Conservation (phyloP, 2,888 invertebrate species). For the Apotomis capreana region DNA sequence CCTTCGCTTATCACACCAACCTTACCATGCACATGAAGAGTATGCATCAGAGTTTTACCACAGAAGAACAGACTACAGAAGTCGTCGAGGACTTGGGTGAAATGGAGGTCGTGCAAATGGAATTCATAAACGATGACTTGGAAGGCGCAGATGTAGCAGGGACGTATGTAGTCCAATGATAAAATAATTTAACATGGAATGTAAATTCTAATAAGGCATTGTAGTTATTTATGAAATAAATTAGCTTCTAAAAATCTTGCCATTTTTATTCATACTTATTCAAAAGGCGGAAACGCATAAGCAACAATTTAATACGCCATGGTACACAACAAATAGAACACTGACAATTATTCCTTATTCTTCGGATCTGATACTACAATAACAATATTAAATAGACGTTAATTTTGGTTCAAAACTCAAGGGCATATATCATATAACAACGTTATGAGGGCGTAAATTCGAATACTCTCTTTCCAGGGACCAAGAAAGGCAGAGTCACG, state of each 20-base stretch:
- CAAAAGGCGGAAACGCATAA: not conserved
- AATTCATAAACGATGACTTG: conserved; percentile 62
- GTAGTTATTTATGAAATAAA: conserved; percentile 32
- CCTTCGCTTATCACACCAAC: conserved; percentile 75
- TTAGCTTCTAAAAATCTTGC: not conserved
- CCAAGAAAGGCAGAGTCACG: conserved; percentile 49
- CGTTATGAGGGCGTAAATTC: conserved; percentile 50
- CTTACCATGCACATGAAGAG: conserved; percentile 65
- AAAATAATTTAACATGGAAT: conserved; percentile 5
- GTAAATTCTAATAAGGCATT: conserved; percentile 1
- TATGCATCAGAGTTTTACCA: conserved; percentile 55
- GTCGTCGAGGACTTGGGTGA: conserved; percentile 54
- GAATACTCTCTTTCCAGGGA: conserved; percentile 67
- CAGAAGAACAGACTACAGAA: conserved; percentile 38
- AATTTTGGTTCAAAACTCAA: not conserved
- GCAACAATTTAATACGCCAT: not conserved
- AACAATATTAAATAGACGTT: not conserved
- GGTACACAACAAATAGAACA: not conserved
- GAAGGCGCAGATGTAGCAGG: conserved; percentile 56
- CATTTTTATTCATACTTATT: conserved; percentile 11
- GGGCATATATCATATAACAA: not conserved
- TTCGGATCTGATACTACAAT: not conserved
- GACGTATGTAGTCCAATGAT: conserved; percentile 42
- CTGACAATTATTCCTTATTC: not conserved
- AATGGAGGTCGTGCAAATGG: conserved; percentile 61